Conservation (phyloP, 1,140 invertebrate species). For the Nixonia krombeini region DNA sequence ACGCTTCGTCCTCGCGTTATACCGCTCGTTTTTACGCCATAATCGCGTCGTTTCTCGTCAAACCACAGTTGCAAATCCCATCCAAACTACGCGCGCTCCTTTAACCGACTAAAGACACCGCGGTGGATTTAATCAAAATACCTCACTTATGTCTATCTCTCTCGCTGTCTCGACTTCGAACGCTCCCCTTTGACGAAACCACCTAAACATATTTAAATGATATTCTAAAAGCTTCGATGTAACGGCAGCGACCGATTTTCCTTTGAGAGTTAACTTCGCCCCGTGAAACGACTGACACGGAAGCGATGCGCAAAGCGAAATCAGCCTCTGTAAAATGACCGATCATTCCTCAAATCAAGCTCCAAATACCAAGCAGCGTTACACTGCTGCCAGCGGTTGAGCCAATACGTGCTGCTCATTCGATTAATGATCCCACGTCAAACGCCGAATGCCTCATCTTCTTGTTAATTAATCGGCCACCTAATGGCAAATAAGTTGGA, state of each 20-base stretch:
- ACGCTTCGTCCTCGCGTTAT: too few relatives aligned
- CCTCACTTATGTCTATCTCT: too few relatives aligned
- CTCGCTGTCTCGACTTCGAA: too few relatives aligned
- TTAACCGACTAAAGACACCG: too few relatives aligned
- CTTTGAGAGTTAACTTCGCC: constrained; percentile 3
- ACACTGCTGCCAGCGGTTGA: neutral
- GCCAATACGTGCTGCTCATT: constrained; percentile 38
- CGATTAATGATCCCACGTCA: constrained; percentile 55
- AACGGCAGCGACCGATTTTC: neutral
- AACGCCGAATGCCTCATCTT: constrained; percentile 59
- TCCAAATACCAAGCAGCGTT: neutral
- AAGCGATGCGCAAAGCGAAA: constrained; percentile 1
- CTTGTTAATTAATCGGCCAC: constrained; percentile 55
- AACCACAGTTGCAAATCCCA: too few relatives aligned
- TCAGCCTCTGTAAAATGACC: constrained; percentile 7
- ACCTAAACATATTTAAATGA: too few relatives aligned
- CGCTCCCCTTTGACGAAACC: too few relatives aligned
- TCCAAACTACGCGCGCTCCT: too few relatives aligned
- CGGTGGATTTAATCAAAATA: too few relatives aligned
- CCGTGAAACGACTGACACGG: neutral
- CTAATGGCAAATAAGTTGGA: constrained; percentile 61
- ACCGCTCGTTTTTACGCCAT: too few relatives aligned
- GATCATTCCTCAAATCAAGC: constrained; percentile 10
- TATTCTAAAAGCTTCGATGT: too few relatives aligned
- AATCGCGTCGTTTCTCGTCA: too few relatives aligned